A percentile compares a stretch with the other conserved stretches of the same genome.
These are phyloP conservation scores for Tetramorium simillimum DNA, from an alignment of 1,140 invertebrate species.

Conservation along the genomic window DNA sequence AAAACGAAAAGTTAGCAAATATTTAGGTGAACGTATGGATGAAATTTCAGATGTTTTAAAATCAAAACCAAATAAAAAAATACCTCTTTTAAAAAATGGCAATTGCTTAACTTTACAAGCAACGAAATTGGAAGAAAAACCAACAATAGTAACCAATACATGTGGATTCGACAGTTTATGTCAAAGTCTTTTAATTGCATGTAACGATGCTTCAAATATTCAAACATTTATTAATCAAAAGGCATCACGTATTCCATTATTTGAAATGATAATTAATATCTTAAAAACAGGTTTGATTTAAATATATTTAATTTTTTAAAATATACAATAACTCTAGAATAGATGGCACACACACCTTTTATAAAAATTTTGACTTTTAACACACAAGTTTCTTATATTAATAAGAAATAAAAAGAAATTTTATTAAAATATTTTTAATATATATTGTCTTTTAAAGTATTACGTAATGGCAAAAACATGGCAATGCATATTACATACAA, in stretches of 20 bases:
- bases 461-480: too few species aligned
- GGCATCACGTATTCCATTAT: background rate
- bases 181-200: background rate
- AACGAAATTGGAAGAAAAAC: background rate
- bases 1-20: background rate
- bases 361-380: too few species aligned
- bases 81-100: background rate
- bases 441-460: too few species aligned
- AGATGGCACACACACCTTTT: too few species aligned
- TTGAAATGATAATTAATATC: background rate
- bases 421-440: too few species aligned
- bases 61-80: background rate
- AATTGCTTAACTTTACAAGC: background rate
- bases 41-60: background rate
- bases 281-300: slow-evolving; percentile 1
- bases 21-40: background rate
- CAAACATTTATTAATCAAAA: background rate
- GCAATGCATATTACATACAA: too few species aligned
- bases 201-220: background rate
- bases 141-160: background rate
- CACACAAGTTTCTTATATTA: too few species aligned
- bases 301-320: background rate
- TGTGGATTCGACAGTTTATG: background rate
- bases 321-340: too few species aligned
- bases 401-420: too few species aligned